Base-by-base conservation (phyloP, 30 jellyfish, hydroid and myxozoan species). In the Aurelia aurita region DNA sequence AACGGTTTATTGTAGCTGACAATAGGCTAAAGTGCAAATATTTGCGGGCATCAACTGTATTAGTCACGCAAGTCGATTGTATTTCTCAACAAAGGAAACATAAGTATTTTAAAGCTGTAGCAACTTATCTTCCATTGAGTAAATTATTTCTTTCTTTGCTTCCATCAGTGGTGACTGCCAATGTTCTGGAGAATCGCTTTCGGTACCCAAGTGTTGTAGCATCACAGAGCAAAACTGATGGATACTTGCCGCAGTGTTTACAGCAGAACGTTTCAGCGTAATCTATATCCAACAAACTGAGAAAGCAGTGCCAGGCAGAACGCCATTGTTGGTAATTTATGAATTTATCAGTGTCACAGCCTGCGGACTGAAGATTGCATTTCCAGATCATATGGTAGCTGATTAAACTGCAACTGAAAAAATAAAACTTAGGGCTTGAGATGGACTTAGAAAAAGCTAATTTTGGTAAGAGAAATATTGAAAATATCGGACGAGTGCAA, bases 281-380 rank as follows among this genome's bases (percentile, higher is more conserved):
- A 64, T 76, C 77, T 7, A 76, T 58, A 39, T 22, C 59, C 16
- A 76, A 34, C 28, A 76, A 79, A 19, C 22, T 58, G 61, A 76
- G 64, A 19, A 76, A 76, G 21, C 80, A 25, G 59, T 76, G 35
- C 87, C 87, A 76, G 20, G 77, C 49, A 69, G 51, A 34, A 3
- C 70, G 69, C 84, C 84, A 72, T 72, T 72, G 84, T 43, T 72
- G 84, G 44, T 69, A 43, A 69, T 69, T 69, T 13, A 69, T 29
- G 23, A 29, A 23, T 2, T 23, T 21, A 23, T 64, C 32, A 32
- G 21, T 64, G 1, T 64, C 49, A 23, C 27, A 21, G 77, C 77
- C 47, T 28, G 49, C 49, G 7, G 47, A 23, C 18, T 23, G 45
- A 23, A 64, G 43, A 29, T 64, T 21, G 49, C 43, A 28, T 4